Base-by-base conservation (phyloP, 1,140 invertebrate genomes). In the Procambarus clarkii region DNA sequence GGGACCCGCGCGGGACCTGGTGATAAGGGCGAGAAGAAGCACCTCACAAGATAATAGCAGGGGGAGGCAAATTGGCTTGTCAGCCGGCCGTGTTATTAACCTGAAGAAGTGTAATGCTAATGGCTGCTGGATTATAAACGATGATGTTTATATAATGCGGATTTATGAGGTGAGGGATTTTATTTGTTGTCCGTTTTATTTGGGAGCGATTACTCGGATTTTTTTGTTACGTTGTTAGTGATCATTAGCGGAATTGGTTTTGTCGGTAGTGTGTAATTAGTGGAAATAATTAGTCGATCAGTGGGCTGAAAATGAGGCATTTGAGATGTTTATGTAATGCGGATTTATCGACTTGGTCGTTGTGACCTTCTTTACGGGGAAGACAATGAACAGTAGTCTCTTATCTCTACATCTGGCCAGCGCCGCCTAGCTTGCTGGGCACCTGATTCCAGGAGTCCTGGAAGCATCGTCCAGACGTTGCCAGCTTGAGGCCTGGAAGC, bases 91-190 rank as follows among this genome's bases (percentile, higher is more conserved):
- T 71, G 82, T 85, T 74, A 85, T 85, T 85, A 85, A n/a, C 54
- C 11, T 85, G 82, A 85, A 60, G 46, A 85, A 85, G 60, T 85
- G 60, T 85, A 85, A 71, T 64, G 60, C 69, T 85, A 85, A 85
- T 85, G 82, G 44, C 2, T 9, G 64, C 82, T 48, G 24, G 46
- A n/a, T 71, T 71, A 24, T 64, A 71, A 85, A 85, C 58, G 82
- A 7, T 85, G 54, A 64, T 64, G 58, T 85, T 85, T 85, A 85
- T 71, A 85, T 85, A 85, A 85, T 85, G 44, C 58, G 60, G 82
- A 85, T 85, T 85, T 85, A 85, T 85, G 82, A n/a, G 2, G 24
- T 18, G n/a, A 44, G 34, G 82, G 46, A 46, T 85, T 74, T 71
- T 71, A 48, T 85, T 85, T 71, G 60, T 71, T 64, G 44, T 85